Base-by-base conservation (phyloP, 2,888 invertebrate species). In the Taenaris catops region DNA sequence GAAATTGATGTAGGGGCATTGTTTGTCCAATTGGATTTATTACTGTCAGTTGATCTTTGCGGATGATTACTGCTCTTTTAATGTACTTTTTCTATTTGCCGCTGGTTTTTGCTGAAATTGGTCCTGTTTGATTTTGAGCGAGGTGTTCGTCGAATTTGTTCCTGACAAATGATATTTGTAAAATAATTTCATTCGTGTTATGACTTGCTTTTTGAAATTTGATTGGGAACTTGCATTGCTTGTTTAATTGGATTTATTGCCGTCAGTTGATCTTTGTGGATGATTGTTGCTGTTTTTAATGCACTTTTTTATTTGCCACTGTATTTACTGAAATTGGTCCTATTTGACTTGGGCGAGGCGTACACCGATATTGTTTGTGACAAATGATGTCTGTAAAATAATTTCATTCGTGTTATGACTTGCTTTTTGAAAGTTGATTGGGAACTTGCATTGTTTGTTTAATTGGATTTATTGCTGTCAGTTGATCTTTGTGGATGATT, bases 1-100 rank as follows among this genome's bases (percentile, higher is more conserved):
- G 33, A 36, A 41, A 39, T 47, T 42, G 46, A 48, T 44, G 35
- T 28, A 27, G 27, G 23, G 26, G 28, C 34, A 34, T 34, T 39
- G 39, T 41, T 44, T 38, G 33, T 12, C 25, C 23, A 20, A 41
- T 41, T 34, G 31, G 38, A 38, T 42, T 38, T 28, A 38, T 35
- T 28, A 20, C 35, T 33, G 37, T 34, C 17, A 38, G 28, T 20
- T 42, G 19, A 25, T 41, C 23, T 19, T 31, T 26, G 17, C 11
- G 17, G 12, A 5, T 7, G 4, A 6, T 25, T 14, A 8, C 12
- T 12, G 28, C 20, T 28, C 12, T 20, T 12, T 28, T 18, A 3
- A 10, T 3, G 24, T 24, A 6, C 4, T 24, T 21, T 23, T 16
- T 21, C n/a, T 31, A 10, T 17, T 31, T 4, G 4, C 9, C 1